Evolutionary conservation across 2,113 vertebrate genomes (phyloP).

Genomic region (Solea senegalensis): DNA sequence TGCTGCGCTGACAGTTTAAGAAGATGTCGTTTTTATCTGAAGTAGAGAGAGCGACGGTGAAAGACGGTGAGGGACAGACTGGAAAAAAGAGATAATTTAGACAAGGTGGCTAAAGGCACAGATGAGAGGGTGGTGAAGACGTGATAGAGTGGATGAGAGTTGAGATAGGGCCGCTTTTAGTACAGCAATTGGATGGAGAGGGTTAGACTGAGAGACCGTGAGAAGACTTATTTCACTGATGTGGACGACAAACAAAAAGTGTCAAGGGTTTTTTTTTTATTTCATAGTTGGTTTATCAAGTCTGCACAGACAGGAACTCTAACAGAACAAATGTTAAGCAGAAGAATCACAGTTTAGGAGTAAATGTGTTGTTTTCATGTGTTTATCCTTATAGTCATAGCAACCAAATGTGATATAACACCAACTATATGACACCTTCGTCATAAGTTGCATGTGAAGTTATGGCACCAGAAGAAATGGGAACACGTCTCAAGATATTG

Average conservation of each 20-base stretch:
- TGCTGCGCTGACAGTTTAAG: constrained; percentile 12
- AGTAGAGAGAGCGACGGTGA: not conserved
- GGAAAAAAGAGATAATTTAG: constrained; percentile 44
- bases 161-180: constrained; percentile 51
- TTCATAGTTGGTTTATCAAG: not conserved
- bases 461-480: not conserved
- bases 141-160: constrained; percentile 25
- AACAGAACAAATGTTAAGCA: too few relatives aligned
- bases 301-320: too few relatives aligned
- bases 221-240: not conserved
- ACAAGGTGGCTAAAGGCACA: constrained; percentile 39
- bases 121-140: constrained; percentile 38
- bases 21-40: constrained; percentile 21
- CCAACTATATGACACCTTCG: too few relatives aligned
- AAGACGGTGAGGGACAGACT: constrained; percentile 8
- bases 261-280: not conserved
- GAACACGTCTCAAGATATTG: not conserved
- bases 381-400: too few relatives aligned
- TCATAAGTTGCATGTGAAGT: not conserved
- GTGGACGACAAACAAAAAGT: not conserved
- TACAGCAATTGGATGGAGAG: constrained; percentile 18
- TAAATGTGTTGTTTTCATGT: too few relatives aligned
- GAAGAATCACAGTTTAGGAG: too few relatives aligned
- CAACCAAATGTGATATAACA: too few relatives aligned
- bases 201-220: not conserved